Evolutionary conservation across 2,888 invertebrate species (phyloP).

Genomic region (Trichopoda pennipes): DNA sequence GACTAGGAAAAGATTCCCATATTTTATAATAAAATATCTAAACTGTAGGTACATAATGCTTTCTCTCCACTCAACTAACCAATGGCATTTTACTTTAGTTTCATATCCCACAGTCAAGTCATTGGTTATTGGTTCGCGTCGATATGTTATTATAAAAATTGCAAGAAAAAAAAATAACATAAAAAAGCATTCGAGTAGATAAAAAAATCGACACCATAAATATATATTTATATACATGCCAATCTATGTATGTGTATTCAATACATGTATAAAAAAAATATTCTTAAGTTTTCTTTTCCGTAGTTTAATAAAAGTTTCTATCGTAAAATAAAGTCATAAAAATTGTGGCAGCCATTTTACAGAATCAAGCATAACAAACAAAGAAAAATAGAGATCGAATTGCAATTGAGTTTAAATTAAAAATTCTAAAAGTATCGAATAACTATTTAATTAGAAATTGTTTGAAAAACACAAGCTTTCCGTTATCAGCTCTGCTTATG

Average conservation of each 20-base stretch:
- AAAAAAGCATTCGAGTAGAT: slow-evolving; percentile 28
- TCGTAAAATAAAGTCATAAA: slow-evolving; percentile 64
- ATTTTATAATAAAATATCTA: slow-evolving; percentile 48
- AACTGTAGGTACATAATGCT: slow-evolving; percentile 35
- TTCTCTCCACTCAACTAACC: slow-evolving; percentile 70
- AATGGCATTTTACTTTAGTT: slow-evolving; percentile 76
- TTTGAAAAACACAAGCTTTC: background rate
- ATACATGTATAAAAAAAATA: slow-evolving; percentile 8
- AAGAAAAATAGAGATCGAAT: background rate
- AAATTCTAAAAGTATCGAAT: background rate
- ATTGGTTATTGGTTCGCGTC: slow-evolving; percentile 79
- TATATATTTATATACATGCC: slow-evolving; percentile 27
- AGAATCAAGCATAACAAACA: background rate
- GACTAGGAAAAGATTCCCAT: slow-evolving; percentile 48
- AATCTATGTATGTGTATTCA: background rate
- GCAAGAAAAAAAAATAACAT: slow-evolving; percentile 65
- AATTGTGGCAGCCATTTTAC: slow-evolving; percentile 63
- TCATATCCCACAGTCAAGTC: slow-evolving; percentile 74
- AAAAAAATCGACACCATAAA: slow-evolving; percentile 57
- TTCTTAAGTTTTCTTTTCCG: slow-evolving; percentile 37
- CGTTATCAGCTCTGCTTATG: no score
- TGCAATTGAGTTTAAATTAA: slow-evolving; percentile 9
- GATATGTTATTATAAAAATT: slow-evolving; percentile 77
- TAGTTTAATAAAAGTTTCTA: slow-evolving; percentile 42
- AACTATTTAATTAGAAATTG: background rate